Percentiles rank a stretch among this genome's conserved stretches.
phyloP scores from a whole-genome alignment of 2,797 vertebrate species.

The Phoxinus dragarum region DNA sequence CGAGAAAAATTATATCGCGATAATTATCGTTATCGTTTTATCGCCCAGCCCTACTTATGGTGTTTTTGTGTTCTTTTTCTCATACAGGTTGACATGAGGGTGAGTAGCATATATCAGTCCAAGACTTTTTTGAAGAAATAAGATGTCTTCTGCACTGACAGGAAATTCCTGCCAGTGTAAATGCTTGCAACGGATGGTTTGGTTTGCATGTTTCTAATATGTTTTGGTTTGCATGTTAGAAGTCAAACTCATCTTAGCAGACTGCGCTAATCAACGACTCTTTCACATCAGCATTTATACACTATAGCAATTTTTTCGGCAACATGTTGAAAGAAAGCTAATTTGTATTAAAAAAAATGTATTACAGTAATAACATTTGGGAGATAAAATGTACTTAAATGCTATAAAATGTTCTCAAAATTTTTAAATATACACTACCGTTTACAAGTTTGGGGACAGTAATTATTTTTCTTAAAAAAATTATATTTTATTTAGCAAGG shows the following conservation, averaged over 20 bases:
- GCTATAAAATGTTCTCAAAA: not conserved
- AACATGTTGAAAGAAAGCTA: not conserved
- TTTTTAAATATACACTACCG: not conserved
- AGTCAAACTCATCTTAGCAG: not conserved
- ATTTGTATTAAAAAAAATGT: not conserved
- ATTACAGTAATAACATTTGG: not conserved
- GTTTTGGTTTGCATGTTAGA: not conserved
- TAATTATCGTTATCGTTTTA: too few relatives aligned
- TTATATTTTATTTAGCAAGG: not conserved
- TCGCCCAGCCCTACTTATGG: too few relatives aligned
- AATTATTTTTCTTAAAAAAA: not conserved
- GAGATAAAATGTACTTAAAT: not conserved
- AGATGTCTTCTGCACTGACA: not conserved
- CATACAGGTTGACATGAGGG: not conserved
- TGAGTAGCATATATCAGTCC: not conserved
- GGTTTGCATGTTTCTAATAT: too few relatives aligned
- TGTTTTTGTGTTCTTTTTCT: not conserved
- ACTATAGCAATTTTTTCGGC: not conserved
- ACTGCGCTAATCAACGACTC: not conserved
- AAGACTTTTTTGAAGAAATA: not conserved
- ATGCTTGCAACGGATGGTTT: not conserved
- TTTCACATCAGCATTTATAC: conserved; percentile 4
- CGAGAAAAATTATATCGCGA: too few relatives aligned
- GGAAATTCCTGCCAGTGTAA: not conserved
- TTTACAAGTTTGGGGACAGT: not conserved